Base-by-base conservation (phyloP, 2,113 vertebrate genomes). In the Phodopus roborovskii region DNA sequence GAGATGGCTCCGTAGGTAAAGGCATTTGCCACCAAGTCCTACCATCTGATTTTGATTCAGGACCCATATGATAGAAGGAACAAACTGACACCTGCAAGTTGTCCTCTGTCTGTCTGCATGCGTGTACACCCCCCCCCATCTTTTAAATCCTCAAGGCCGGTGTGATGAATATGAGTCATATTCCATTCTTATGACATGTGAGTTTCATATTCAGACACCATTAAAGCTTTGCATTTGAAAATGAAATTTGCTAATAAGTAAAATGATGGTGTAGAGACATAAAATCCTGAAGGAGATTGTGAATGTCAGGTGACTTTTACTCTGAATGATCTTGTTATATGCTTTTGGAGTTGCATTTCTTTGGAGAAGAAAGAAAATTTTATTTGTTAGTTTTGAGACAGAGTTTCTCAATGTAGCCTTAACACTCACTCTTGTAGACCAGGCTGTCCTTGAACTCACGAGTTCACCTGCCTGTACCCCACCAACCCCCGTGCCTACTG, bases 351-450 rank as follows among this genome's bases (percentile, higher is more conserved):
- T 60, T 90, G 56, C 87, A 3, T 71, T 92, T 4, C 62, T 96
- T 88, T 91, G 42, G 56, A 88, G 42, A 95, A 60, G 62, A 74
- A 92, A 84, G 77, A 86, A 74, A 97, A 75, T 93, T 73, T 84
- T 62, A 62, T 24, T 60, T 60, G 17, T 58, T 60, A 24, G 12
- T 62, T n/a, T 71, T 17, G 36, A 71, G 16, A 71, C 17, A 70
- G 66, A 2, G 68, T 36, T 71, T 71, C 3, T n/a, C 33, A 17
- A 7, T 71, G 36, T 71, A 71, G 33, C 68, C 36, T 36, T 71
- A 33, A 33, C 16, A n/a, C 36, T 70, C 16, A n/a, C 6, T 36
- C 45, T 7, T 70, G 33, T 70, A 70, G 68, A n/a, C 16, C 68
- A n/a, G 68, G 68, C 68, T n/a, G 2, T 33, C 33, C 68, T n/a